Conservation (phyloP, 2,888 invertebrate species). For the Paralinhomoeus sp. region DNA sequence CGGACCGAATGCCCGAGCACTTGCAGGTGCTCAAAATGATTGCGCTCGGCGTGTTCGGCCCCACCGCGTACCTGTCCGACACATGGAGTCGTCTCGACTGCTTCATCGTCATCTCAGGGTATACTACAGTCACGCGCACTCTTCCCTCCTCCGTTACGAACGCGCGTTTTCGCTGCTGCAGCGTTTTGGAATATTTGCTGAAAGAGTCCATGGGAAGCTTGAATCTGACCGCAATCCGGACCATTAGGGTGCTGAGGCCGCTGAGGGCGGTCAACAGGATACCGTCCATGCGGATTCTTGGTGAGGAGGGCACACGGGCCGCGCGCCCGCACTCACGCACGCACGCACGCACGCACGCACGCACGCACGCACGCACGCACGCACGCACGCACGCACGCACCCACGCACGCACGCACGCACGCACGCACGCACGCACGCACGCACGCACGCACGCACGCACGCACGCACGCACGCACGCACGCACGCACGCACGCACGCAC, state of each 20-base stretch:
- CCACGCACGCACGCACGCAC: no score
- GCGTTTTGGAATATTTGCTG: slow-evolving; percentile 39
- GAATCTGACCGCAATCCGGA: slow-evolving; percentile 89
- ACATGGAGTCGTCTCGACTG: slow-evolving; percentile 96
- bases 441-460: no score
- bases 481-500: not conserved
- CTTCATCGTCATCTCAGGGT: slow-evolving; percentile 93
- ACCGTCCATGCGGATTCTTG: slow-evolving; percentile 48
- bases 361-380: no score
- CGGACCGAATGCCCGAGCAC: not conserved
- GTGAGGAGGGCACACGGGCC: no score
- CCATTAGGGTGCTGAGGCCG: slow-evolving; percentile 84
- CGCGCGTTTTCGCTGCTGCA: slow-evolving; percentile 22
- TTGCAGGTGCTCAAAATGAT: slow-evolving; percentile 62
- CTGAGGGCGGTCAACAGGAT: slow-evolving; percentile 95
- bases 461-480: no score
- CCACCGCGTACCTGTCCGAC: slow-evolving; percentile 76
- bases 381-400: no score
- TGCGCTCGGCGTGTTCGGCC: slow-evolving; percentile 82
- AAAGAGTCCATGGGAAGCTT: slow-evolving; percentile 66
- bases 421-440: no score
- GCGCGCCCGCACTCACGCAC: no score
- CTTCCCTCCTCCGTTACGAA: not conserved
- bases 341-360: no score
- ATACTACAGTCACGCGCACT: not conserved